Base-by-base conservation (phyloP, 2,113 vertebrate species). In the Rhombomys opimus region DNA sequence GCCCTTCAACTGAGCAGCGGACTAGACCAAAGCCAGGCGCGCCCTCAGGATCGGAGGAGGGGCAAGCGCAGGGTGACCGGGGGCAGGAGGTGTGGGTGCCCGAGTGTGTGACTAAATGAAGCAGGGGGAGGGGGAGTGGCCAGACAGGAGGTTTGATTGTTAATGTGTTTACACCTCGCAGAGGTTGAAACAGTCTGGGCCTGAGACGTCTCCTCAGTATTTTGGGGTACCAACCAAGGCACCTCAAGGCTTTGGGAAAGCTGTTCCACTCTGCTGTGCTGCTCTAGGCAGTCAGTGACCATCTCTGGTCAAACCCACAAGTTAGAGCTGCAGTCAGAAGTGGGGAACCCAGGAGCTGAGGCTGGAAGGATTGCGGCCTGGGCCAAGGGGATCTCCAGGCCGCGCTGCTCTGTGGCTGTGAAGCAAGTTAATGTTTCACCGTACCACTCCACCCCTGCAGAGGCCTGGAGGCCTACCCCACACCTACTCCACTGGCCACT, bases 341-440 rank as follows among this genome's bases (percentile, higher is more conserved):
- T 63, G 7, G 57, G 82, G 41, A 86, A 12, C 61, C 61, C 82
- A 67, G 65, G 63, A 52, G 65, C 65, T 87, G 46, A 11, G 46
- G 50, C 63, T 32, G 27, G 61, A 14, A 8, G 12, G 78, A 59
- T 12, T 38, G n/a, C 17, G 57, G 80, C n/a, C 10, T 1, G 54
- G 54, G 20, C 54, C 10, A 8, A 38, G 25, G 38, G 15, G 82
- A 20, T 20, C 61, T 20, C 1, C 7, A 46, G 61, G 61, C 17
- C 84, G 32, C 41, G 22, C 30, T 30, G 2, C 25, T 67, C 41
- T 86, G 38, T 86, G 50, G 50, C 10, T 15, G 78, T 1, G 32
- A 65, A 6, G 0, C 4, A 3, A 50, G 96, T 93, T 94, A 89
- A 89, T 94, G 50, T 93, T 94, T 96, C 73, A 93, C 92, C 61